phyloP scores from a whole-genome alignment of 2,113 vertebrate genomes.

The Poeciliopsis retropinna region DNA sequence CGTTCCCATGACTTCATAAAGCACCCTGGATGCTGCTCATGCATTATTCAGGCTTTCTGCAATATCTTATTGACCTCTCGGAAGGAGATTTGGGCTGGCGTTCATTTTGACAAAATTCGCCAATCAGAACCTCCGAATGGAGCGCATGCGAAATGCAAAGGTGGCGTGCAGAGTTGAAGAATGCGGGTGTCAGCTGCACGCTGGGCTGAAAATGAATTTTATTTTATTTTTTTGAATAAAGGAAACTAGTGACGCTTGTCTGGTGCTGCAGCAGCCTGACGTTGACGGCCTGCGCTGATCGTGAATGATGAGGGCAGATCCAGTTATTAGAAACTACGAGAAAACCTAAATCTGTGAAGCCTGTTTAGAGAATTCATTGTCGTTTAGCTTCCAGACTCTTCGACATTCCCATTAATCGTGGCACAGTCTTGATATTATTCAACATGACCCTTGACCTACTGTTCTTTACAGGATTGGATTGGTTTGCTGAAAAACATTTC shows the following conservation, averaged over 20 bases:
- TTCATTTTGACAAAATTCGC: conserved; percentile 67
- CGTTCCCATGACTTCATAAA: conserved; percentile 64
- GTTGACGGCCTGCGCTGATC: conserved; percentile 8
- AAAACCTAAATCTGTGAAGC: conserved; percentile 7
- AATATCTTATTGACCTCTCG: conserved; percentile 65
- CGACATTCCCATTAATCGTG: neutral
- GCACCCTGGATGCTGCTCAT: conserved; percentile 33
- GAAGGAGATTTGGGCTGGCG: conserved; percentile 68
- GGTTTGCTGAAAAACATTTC: neutral
- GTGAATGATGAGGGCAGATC: conserved; percentile 18
- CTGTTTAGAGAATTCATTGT: neutral
- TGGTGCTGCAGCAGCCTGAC: conserved; percentile 33
- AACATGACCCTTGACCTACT: too few relatives aligned
- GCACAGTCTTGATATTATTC: too few relatives aligned
- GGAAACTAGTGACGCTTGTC: conserved; percentile 37
- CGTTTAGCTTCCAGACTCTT: neutral
- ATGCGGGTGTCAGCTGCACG: conserved; percentile 28
- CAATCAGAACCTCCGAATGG: conserved; percentile 64
- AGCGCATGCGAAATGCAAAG: conserved; percentile 59
- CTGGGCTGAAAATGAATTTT: conserved; percentile 12
- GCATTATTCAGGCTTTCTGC: conserved; percentile 68
- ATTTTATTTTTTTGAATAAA: conserved; percentile 14
- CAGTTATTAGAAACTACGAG: neutral
- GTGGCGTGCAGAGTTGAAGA: conserved; percentile 30
- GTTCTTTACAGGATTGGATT: too few relatives aligned